Percentiles rank a stretch among this genome's conserved stretches.
phyloP scores from a whole-genome alignment of 2,113 vertebrate species.

The Colius striatus region DNA sequence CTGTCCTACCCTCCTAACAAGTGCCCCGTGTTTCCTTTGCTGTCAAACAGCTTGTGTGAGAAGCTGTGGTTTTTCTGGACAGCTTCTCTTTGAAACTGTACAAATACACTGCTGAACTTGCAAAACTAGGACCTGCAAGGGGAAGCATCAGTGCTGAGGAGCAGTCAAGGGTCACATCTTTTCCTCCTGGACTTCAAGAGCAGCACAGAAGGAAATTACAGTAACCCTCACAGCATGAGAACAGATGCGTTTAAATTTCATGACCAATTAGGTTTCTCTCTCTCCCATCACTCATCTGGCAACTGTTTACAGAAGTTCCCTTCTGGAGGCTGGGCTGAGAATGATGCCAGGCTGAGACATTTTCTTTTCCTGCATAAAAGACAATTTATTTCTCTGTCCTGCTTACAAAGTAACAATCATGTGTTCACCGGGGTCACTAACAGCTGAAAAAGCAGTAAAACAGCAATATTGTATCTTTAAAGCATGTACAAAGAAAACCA shows the following conservation, averaged over 20 bases:
- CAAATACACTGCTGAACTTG: neutral
- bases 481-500: conserved; percentile 30
- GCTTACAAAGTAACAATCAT: conserved; percentile 62
- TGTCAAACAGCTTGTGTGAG: neutral
- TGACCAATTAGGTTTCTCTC: neutral
- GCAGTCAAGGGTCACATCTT: neutral
- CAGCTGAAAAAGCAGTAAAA: conserved; percentile 39
- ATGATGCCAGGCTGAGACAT: neutral
- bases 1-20: neutral
- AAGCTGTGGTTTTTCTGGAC: neutral
- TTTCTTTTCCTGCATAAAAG: conserved; percentile 43
- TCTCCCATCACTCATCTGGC: neutral
- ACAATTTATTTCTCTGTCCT: conserved; percentile 64
- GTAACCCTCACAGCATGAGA: neutral
- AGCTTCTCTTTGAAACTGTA: neutral
- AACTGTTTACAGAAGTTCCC: neutral
- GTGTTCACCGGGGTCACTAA: conserved; percentile 35
- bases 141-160: neutral
- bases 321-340: neutral
- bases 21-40: neutral
- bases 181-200: neutral
- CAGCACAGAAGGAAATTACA: neutral
- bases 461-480: neutral
- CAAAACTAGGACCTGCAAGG: neutral
- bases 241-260: neutral